Evolutionary conservation across 2,113 vertebrate genomes (phyloP).

Genomic region (Eudorcas thomsonii): DNA sequence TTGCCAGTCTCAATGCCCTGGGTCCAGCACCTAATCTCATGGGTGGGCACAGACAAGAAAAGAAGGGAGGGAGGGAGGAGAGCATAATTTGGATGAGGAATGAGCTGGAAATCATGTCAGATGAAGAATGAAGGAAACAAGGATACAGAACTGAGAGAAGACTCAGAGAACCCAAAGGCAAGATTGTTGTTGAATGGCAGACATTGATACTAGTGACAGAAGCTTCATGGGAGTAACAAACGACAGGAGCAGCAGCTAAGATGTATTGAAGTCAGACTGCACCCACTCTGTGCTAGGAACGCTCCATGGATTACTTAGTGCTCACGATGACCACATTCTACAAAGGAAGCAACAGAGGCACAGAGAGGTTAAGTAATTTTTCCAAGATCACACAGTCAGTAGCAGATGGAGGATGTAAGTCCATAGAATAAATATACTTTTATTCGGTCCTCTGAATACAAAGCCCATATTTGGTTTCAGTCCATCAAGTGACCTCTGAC

Average conservation of each 20-base stretch:
- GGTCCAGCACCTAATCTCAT: not conserved
- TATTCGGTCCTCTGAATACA: not conserved
- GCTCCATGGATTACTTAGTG: not conserved
- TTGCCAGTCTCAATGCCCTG: not conserved
- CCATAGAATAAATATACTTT: not conserved
- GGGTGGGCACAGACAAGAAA: not conserved
- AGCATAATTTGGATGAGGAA: not conserved
- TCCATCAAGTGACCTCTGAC: not conserved
- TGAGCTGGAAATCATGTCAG: not conserved
- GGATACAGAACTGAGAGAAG: not conserved
- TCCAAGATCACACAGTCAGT: not conserved
- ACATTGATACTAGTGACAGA: not conserved
- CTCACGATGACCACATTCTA: not conserved
- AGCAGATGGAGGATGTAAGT: not conserved
- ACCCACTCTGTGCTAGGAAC: not conserved
- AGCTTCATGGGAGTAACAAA: not conserved
- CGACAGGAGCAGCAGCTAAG: not conserved
- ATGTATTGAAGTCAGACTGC: not conserved
- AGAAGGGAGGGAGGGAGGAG: not conserved
- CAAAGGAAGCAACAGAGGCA: not conserved
- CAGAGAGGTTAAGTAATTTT: not conserved
- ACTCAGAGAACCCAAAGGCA: not conserved
- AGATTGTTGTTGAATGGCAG: not conserved
- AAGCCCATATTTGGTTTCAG: not conserved
- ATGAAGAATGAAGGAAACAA: not conserved